Percentiles rank a stretch among this genome's conserved stretches.
These are phyloP conservation scores for Hydrozoanthus gracilis DNA, from an alignment of 92 coral and sea anemone species.

Conservation along the genomic window DNA sequence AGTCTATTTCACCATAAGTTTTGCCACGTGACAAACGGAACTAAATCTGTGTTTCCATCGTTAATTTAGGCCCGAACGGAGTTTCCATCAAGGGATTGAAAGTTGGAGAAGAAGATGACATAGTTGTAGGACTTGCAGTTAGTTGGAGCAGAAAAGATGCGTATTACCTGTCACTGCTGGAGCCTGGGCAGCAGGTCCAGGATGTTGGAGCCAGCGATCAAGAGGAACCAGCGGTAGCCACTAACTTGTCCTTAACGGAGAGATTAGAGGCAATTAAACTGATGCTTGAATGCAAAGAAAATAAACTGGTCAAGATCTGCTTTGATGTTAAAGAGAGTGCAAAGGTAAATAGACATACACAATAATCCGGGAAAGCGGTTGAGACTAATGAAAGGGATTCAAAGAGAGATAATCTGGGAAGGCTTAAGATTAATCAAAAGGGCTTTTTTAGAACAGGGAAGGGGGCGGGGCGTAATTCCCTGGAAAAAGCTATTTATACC, in stretches of 20 bases:
- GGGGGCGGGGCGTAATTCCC: too few species aligned
- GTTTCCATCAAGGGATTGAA: constrained; percentile 61
- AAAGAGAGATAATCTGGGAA: too few species aligned
- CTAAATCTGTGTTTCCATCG: background rate
- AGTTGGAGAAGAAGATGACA: constrained; percentile 81
- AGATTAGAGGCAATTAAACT: constrained; percentile 74
- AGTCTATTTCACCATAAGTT: too few species aligned
- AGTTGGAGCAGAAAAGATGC: constrained; percentile 88
- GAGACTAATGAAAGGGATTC: too few species aligned
- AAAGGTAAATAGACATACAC: constrained; percentile 68
- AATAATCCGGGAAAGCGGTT: too few species aligned
- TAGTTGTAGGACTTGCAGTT: constrained; percentile 86
- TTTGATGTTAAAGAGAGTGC: constrained; percentile 84
- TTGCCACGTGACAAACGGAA: too few species aligned
- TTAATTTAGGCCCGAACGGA: background rate
- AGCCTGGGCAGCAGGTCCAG: constrained; percentile 41
- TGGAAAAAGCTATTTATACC: too few species aligned
- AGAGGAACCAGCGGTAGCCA: constrained; percentile 71
- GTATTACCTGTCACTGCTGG: constrained; percentile 78
- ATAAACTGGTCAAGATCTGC: constrained; percentile 69
- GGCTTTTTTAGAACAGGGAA: too few species aligned
- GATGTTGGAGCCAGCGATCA: constrained; percentile 51
- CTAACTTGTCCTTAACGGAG: constrained; percentile 59
- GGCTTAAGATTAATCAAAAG: too few species aligned
- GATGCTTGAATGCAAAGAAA: constrained; percentile 69